These are phyloP conservation scores for Theristicus caerulescens DNA, from an alignment of 2,113 vertebrate genomes.

Conservation along the genomic window DNA sequence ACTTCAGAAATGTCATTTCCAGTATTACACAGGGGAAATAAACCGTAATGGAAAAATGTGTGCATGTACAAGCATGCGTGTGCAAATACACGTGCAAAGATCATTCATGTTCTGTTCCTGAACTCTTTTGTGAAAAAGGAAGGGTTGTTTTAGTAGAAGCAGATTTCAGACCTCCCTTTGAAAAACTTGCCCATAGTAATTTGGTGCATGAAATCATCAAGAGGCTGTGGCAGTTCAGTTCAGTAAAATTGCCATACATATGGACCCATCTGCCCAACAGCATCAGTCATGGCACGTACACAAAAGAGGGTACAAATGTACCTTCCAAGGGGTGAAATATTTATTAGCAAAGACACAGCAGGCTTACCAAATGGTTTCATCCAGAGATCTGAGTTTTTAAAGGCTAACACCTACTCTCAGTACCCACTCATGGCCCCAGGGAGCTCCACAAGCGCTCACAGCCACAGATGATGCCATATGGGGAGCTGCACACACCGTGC, in stretches of 20 bases:
- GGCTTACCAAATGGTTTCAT: background rate
- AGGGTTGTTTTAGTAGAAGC: background rate
- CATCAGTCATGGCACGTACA: accelerated
- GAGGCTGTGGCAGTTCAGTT: background rate
- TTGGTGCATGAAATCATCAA: background rate
- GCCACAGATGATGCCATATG: accelerated
- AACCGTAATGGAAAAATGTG: background rate
- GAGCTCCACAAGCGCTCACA: accelerated
- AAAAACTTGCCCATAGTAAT: background rate
- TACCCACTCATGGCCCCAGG: background rate
- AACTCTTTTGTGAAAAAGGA: background rate
- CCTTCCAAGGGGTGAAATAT: background rate
- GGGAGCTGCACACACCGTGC: background rate
- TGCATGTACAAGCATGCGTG: background rate
- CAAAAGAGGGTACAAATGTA: background rate
- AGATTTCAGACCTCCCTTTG: background rate
- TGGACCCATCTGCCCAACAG: background rate
- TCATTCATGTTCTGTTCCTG: background rate
- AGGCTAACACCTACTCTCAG: background rate
- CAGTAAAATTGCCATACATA: background rate
- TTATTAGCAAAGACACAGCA: background rate
- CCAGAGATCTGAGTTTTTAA: background rate
- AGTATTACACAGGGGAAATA: background rate
- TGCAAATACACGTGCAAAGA: background rate
- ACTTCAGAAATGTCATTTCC: background rate